These are phyloP conservation scores for Drosophila ogumai DNA, from an alignment of 1,140 invertebrate genomes.

Conservation along the genomic window DNA sequence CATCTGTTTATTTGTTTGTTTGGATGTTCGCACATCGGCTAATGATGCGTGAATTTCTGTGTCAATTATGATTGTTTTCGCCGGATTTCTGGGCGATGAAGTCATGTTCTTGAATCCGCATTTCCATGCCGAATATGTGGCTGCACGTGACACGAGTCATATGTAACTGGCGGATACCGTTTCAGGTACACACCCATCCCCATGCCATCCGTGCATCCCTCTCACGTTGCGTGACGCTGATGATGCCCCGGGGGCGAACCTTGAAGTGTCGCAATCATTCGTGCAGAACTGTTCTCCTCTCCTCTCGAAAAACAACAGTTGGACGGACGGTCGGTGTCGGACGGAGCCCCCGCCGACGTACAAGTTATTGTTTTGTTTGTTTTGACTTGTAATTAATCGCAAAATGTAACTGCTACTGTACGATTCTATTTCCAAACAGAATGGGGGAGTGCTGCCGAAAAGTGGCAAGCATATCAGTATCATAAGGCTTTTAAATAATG, in stretches of 20 bases:
- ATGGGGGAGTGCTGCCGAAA: constrained; percentile 9
- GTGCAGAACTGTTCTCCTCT: constrained; percentile 69
- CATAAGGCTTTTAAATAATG: background rate
- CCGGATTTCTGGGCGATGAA: constrained; percentile 61
- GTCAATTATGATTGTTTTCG: constrained; percentile 45
- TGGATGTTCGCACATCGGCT: constrained; percentile 47
- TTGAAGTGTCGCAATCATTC: constrained; percentile 73
- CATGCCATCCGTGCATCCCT: constrained; percentile 11
- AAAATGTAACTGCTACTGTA: constrained; percentile 26
- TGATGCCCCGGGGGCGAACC: constrained; percentile 45
- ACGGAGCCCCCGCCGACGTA: constrained; percentile 1
- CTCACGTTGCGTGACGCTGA: constrained; percentile 61
- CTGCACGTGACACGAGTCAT: constrained; percentile 65
- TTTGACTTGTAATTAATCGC: constrained; percentile 47
- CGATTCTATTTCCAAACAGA: background rate
- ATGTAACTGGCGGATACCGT: constrained; percentile 46
- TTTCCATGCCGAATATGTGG: constrained; percentile 46
- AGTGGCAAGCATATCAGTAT: background rate
- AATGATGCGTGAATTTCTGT: constrained; percentile 76
- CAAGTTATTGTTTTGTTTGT: constrained; percentile 30
- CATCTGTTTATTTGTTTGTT: constrained; percentile 43
- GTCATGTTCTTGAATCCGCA: constrained; percentile 44
- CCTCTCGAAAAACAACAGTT: constrained; percentile 49
- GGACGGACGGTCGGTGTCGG: constrained; percentile 21
- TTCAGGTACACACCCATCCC: constrained; percentile 35